Evolutionary conservation across 1,140 invertebrate genomes (phyloP).

Genomic region (Lineus longissimus): DNA sequence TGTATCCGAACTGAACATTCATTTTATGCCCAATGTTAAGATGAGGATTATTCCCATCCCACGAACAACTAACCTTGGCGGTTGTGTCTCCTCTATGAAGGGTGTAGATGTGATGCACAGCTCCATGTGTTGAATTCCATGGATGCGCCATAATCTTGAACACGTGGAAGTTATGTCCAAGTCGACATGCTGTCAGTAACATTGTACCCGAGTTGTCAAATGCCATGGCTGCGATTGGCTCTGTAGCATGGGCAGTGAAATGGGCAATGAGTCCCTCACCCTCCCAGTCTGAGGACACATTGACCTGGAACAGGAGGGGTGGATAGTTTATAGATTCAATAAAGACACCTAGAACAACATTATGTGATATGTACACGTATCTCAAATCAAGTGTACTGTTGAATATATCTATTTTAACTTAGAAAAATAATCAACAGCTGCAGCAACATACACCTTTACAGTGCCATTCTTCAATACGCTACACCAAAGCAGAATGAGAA

Average conservation of each 20-base stretch:
- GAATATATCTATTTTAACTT: neutral
- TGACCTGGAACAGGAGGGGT: conserved; percentile 34
- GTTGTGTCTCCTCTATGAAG: conserved; percentile 75
- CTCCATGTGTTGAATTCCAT: conserved; percentile 75
- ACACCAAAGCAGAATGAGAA: too few species aligned
- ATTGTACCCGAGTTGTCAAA: conserved; percentile 91
- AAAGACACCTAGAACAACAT: too few species aligned
- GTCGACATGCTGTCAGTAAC: conserved; percentile 84
- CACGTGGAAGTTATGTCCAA: conserved; percentile 94
- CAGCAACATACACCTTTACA: too few species aligned
- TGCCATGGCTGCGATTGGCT: conserved; percentile 82
- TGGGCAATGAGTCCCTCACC: conserved; percentile 72
- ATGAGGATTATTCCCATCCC: too few species aligned
- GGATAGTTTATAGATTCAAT: too few species aligned
- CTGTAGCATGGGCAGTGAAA: conserved; percentile 84
- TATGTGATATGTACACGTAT: too few species aligned
- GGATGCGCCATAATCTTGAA: conserved; percentile 93
- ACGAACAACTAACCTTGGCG: conserved; percentile 57
- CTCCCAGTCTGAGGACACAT: conserved; percentile 46
- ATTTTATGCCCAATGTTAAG: too few species aligned
- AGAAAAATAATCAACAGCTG: neutral
- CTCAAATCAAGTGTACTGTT: neutral
- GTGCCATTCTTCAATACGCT: too few species aligned
- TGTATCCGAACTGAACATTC: too few species aligned
- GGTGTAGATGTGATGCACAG: conserved; percentile 94